A percentile compares a stretch with the other conserved stretches of the same genome.
Conservation (phyloP, 2,888 invertebrate species). For the Chymomyza fuscimana region DNA sequence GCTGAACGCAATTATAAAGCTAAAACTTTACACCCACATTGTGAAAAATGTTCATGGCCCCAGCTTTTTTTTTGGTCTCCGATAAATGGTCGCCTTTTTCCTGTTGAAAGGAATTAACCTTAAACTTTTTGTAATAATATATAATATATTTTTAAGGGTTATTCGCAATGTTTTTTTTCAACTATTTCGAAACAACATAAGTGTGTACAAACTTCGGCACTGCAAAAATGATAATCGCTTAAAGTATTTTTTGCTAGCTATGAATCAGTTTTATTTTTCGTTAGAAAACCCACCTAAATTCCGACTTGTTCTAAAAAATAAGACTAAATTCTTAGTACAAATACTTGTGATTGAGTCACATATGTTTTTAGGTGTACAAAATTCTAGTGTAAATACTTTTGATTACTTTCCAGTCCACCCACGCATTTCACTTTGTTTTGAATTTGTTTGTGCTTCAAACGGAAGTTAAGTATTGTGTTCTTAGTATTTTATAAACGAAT, state of each 20-base stretch:
- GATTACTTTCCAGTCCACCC: neutral
- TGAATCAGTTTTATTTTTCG: neutral
- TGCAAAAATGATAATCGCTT: neutral
- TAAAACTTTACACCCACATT: too few relatives aligned
- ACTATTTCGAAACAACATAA: neutral
- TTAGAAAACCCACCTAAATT: neutral
- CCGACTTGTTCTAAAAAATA: neutral
- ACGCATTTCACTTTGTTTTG: neutral
- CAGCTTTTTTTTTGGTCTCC: too few relatives aligned
- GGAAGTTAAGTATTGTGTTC: neutral
- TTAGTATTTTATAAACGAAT: neutral
- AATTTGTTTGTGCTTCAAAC: neutral
- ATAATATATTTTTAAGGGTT: neutral
- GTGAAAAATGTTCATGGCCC: too few relatives aligned
- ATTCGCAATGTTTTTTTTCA: too few relatives aligned
- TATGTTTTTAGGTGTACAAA: neutral
- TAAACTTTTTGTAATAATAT: too few relatives aligned
- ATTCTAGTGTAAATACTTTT: neutral
- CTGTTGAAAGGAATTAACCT: too few relatives aligned
- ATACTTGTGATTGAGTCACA: neutral
- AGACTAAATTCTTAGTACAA: neutral
- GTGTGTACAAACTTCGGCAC: neutral
- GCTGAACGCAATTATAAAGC: too few relatives aligned
- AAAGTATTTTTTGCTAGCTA: neutral
- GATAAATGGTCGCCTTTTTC: too few relatives aligned